A percentile compares a stretch with the other conserved stretches of the same genome.
Evolutionary conservation across 2,113 vertebrate genomes (phyloP).

Genomic region (Cryptotis parvus): DNA sequence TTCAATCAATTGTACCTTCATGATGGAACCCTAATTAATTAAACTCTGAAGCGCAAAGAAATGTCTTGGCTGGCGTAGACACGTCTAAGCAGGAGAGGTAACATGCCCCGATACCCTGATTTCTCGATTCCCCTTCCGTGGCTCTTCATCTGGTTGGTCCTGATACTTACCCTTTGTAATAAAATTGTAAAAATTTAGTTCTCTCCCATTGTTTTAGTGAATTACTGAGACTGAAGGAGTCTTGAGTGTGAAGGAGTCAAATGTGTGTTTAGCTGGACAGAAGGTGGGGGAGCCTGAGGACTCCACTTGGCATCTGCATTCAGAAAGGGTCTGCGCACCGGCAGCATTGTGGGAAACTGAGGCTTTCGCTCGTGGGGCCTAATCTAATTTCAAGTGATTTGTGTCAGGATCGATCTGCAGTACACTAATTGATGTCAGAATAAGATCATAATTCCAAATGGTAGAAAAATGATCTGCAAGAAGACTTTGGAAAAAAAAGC

Average conservation of each 20-base stretch:
- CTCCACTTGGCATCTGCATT: not conserved
- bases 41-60: conserved; percentile 41
- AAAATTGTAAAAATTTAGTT: conserved; percentile 16
- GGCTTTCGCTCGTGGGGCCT: not conserved
- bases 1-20: conserved; percentile 5
- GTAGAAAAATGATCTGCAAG: not conserved
- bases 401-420: conserved; percentile 25
- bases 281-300: not conserved
- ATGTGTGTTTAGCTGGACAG: conserved; percentile 18
- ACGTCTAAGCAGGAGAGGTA: not conserved
- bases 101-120: not conserved
- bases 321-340: not conserved
- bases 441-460: conserved; percentile 23
- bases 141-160: conserved; percentile 14
- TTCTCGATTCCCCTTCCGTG: not conserved
- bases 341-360: not conserved
- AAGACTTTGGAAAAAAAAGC: not conserved
- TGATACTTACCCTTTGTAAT: conserved; percentile 28
- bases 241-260: not conserved
- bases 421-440: conserved; percentile 26
- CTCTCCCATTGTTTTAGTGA: conserved; percentile 11
- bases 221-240: not conserved
- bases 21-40: conserved; percentile 37
- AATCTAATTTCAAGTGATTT: not conserved
- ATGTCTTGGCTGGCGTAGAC: conserved; percentile 31